Evolutionary conservation across 2,888 invertebrate species (phyloP).

Genomic region (Heterodera filipjevi): DNA sequence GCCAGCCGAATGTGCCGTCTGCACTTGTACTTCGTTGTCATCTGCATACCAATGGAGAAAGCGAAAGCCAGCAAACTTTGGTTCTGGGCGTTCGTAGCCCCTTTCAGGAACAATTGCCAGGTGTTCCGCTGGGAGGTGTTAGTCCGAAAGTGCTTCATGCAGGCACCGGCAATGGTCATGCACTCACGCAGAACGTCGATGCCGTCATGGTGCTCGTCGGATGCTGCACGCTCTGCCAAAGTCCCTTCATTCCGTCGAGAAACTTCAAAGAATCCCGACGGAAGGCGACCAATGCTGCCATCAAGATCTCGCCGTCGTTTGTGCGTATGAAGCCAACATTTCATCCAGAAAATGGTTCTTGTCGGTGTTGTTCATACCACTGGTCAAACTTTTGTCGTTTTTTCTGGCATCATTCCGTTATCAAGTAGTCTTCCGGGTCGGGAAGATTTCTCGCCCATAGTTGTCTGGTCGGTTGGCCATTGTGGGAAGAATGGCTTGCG

Average conservation of each 20-base stretch:
- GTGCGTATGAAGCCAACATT: neutral
- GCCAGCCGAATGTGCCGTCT: neutral
- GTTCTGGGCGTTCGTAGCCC: slow-evolving; percentile 10
- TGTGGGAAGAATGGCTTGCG: neutral
- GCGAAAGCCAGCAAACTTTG: slow-evolving; percentile 19
- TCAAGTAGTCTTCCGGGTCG: neutral
- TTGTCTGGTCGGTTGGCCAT: neutral
- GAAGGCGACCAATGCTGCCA: neutral
- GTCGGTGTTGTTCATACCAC: slow-evolving; percentile 13
- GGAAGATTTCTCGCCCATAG: neutral
- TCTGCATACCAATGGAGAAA: slow-evolving; percentile 25
- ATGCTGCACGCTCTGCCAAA: neutral
- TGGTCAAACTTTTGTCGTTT: neutral
- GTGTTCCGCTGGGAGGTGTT: slow-evolving; percentile 17
- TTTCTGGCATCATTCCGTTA: slow-evolving; percentile 17
- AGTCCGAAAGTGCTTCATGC: slow-evolving; percentile 24
- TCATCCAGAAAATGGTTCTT: slow-evolving; percentile 2
- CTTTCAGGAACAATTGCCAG: slow-evolving; percentile 21
- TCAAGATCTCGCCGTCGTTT: slow-evolving; percentile 17
- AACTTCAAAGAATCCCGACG: neutral
- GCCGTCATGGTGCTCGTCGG: too few relatives aligned
- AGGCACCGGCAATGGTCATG: slow-evolving; percentile 20
- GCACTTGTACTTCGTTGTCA: neutral
- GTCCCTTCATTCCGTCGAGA: neutral
- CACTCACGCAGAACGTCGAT: slow-evolving; percentile 4